Evolutionary conservation across 2,113 vertebrate species (phyloP).

Genomic region (Hystrix cristata): DNA sequence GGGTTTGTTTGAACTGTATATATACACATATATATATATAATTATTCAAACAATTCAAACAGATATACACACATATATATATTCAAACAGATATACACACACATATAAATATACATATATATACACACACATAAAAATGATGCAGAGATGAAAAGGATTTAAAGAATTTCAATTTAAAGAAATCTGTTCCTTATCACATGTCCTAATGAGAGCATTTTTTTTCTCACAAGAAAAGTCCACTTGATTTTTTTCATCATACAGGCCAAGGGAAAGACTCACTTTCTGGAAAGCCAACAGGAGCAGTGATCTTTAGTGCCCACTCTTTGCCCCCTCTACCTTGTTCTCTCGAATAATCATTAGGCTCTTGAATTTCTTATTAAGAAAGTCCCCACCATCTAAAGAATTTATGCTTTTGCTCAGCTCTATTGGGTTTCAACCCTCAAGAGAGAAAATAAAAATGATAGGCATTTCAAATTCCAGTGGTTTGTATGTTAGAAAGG

Average conservation of each 20-base stretch:
- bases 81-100: too few relatives aligned
- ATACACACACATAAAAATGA: not conserved
- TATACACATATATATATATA: not conserved
- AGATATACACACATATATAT: too few relatives aligned
- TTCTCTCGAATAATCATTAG: not conserved
- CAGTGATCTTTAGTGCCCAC: not conserved
- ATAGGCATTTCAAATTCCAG: constrained; percentile 61
- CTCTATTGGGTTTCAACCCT: not conserved
- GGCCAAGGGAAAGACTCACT: not conserved
- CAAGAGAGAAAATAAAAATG: not conserved
- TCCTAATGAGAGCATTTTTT: not conserved
- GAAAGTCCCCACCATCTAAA: not conserved
- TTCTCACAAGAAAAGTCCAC: constrained; percentile 30
- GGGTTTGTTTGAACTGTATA: constrained; percentile 30
- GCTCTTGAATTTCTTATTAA: not conserved
- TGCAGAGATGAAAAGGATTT: not conserved
- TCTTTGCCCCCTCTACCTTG: not conserved
- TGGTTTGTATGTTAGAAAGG: not conserved
- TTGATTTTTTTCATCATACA: not conserved
- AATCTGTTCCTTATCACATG: not conserved
- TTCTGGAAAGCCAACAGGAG: not conserved
- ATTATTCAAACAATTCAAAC: too few relatives aligned
- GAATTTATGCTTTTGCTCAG: not conserved
- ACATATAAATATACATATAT: not conserved
- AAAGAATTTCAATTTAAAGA: constrained; percentile 19